Base-by-base conservation (phyloP, 2,888 invertebrate species). In the Troides oblongomaculatus region DNA sequence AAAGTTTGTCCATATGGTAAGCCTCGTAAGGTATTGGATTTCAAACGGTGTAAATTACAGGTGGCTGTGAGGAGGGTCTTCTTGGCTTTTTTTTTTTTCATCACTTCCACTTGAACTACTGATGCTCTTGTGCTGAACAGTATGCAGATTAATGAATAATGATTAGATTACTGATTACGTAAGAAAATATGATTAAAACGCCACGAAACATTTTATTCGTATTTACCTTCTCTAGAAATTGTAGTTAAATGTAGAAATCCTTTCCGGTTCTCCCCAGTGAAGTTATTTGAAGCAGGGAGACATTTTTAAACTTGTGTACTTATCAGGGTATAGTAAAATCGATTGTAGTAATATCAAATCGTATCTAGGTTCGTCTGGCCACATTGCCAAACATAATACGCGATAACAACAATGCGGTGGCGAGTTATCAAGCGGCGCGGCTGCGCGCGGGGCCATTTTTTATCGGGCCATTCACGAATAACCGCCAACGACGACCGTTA, bases 401-500 rank as follows among this genome's bases (percentile, higher is more conserved):
- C 80, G 79, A 80, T 78, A 79, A 80, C 76, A 72, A 73, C 76
- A 72, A 73, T 71, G 72, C 69, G 74, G 72, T 68, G 74, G 75
- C 71, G 71, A 78, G 73, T 79, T 79, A 82, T 81, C 81, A 84
- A 83, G 85, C 82, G 53, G 23, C 23, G 23, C 23, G 57, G 86
- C 84, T 80, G 81, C 80, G 77, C 75, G 76, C 77, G 77, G 81
- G 53, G 43, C 53, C 64, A 79, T 84, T 90, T 91, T 91, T 91
- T 90, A 85, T 82, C 78, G 74, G 72, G 78, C 77, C 83, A 88
- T 89, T 89, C 84, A 89, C 83, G 79, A 85, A 83, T 89, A 91
- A 91, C 92, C 88, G 92, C 84, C 91, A 83, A 74, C 71, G 67
- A 74, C 74, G 79, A 85, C 92, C 91, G 92, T 92, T 92, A 89